A percentile compares a stretch with the other conserved stretches of the same genome.
Evolutionary conservation across 2,797 vertebrate species (phyloP).

Genomic region (Macropus fuliginosus): DNA sequence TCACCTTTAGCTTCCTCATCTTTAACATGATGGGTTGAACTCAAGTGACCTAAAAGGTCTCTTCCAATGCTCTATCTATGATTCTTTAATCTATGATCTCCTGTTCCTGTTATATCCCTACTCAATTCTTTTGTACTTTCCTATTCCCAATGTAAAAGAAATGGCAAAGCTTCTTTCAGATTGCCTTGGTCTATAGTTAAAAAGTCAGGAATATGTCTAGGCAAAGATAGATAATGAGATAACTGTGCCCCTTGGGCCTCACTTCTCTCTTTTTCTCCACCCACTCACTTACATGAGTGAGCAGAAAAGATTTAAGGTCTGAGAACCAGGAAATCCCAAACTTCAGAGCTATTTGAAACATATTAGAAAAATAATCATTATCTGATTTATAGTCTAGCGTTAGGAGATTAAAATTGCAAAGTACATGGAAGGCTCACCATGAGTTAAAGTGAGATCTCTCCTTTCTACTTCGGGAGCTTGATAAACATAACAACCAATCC

Average conservation of each 20-base stretch:
- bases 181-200: not conserved
- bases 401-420: not conserved
- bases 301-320: not conserved
- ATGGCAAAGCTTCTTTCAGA: not conserved
- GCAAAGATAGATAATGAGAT: not conserved
- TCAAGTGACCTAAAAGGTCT: not conserved
- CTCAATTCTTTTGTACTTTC: not conserved
- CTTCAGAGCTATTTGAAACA: not conserved
- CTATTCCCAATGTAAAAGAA: not conserved
- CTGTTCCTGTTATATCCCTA: not conserved
- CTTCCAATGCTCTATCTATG: not conserved
- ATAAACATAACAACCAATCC: not conserved
- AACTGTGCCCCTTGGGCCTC: not conserved
- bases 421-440: not conserved
- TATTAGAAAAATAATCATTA: not conserved
- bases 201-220: not conserved
- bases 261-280: not conserved
- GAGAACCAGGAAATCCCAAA: not conserved
- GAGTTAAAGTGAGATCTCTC: not conserved
- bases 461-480: not conserved
- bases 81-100: not conserved
- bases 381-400: not conserved
- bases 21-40: not conserved
- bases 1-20: not conserved
- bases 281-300: not conserved